Conservation (phyloP, 2,797 vertebrate genomes). For the Emydoidea blandingii region DNA sequence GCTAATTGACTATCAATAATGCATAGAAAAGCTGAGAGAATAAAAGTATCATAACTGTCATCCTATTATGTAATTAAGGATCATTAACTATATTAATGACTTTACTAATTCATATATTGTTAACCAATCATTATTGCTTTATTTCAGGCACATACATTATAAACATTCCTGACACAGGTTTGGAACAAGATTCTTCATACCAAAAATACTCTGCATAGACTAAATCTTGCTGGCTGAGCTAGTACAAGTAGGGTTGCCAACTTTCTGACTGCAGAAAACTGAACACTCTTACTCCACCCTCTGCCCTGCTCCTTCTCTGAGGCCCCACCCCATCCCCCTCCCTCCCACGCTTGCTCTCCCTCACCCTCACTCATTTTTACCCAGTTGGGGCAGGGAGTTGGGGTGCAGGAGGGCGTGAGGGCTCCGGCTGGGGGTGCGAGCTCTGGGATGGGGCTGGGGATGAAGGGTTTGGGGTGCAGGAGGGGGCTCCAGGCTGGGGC, state of each 20-base stretch:
- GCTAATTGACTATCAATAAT: conserved; percentile 77
- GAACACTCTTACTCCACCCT: too few species aligned
- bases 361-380: too few species aligned
- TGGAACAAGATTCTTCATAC: not conserved
- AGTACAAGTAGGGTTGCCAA: conserved; percentile 19
- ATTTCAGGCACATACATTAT: conserved; percentile 48
- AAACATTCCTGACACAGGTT: conserved; percentile 7
- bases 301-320: too few species aligned
- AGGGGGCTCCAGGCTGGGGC: too few species aligned
- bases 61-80: conserved; percentile 76
- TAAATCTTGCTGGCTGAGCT: conserved; percentile 38
- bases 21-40: conserved; percentile 61
- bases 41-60: conserved; percentile 70
- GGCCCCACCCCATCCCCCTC: too few species aligned
- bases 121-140: conserved; percentile 61
- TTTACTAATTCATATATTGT: conserved; percentile 73
- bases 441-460: too few species aligned
- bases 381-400: too few species aligned
- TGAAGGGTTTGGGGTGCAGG: too few species aligned
- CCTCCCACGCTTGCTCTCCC: too few species aligned
- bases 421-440: too few species aligned
- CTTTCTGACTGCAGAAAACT: too few species aligned
- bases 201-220: not conserved
- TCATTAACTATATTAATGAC: conserved; percentile 73
- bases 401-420: too few species aligned